These are phyloP conservation scores for Sebastes schlegelii DNA, from an alignment of 2,113 vertebrate genomes.

Conservation along the genomic window DNA sequence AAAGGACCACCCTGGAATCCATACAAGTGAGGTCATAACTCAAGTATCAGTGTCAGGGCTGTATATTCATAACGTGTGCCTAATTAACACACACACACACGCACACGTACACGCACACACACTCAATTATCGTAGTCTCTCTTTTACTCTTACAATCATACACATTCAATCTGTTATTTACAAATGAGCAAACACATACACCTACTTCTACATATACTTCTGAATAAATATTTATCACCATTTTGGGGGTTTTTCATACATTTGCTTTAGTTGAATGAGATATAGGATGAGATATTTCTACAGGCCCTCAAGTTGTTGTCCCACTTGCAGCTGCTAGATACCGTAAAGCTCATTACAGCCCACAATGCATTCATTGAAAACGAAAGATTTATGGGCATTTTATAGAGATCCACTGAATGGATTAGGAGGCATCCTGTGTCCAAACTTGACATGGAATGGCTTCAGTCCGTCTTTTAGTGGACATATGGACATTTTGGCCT, in stretches of 20 bases:
- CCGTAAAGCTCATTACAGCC: too few species aligned
- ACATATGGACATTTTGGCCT: not conserved
- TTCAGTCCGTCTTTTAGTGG: not conserved
- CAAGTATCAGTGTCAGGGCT: conserved; percentile 45
- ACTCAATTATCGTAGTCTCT: not conserved
- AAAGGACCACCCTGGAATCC: conserved; percentile 75
- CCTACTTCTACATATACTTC: not conserved
- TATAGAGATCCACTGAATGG: not conserved
- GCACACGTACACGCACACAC: not conserved
- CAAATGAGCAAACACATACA: not conserved
- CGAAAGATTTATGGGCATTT: not conserved
- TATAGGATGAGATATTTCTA: not conserved
- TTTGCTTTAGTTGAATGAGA: not conserved
- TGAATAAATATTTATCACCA: not conserved
- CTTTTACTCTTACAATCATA: not conserved
- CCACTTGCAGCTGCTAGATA: too few species aligned
- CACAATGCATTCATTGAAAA: not conserved
- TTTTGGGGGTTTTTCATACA: not conserved
- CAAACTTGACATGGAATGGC: not conserved
- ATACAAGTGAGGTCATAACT: conserved; percentile 71
- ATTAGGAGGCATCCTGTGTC: not conserved
- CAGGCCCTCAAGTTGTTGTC: not conserved
- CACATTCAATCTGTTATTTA: not conserved
- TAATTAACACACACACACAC: conserved; percentile 30
- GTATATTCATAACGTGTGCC: conserved; percentile 22